phyloP scores from a whole-genome alignment of 1,140 invertebrate genomes.

The Drosophila gunungcola region DNA sequence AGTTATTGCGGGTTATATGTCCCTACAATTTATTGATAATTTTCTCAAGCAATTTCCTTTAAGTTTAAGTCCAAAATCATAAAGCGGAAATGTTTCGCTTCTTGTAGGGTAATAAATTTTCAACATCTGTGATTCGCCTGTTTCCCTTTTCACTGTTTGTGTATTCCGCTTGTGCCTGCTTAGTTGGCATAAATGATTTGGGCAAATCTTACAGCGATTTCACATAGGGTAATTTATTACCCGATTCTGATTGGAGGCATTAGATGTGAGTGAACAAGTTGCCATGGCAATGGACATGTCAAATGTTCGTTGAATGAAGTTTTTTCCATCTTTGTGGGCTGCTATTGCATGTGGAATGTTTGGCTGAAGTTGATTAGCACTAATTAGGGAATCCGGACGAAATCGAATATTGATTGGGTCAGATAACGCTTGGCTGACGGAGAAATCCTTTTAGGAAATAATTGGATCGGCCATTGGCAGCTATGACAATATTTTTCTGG shows the following conservation, averaged over 20 bases:
- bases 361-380: constrained; percentile 47
- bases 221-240: constrained; percentile 48
- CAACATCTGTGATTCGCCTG: constrained; percentile 45
- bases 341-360: constrained; percentile 34
- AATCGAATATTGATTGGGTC: constrained; percentile 46
- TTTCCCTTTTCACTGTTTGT: constrained; percentile 4
- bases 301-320: constrained; percentile 30
- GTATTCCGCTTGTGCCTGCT: constrained; percentile 22
- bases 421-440: constrained; percentile 37
- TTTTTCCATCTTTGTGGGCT: constrained; percentile 34
- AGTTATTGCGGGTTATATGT: too few relatives aligned
- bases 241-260: constrained; percentile 17
- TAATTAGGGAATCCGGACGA: constrained; percentile 33
- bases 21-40: not conserved
- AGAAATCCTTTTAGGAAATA: constrained; percentile 43
- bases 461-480: constrained; percentile 38
- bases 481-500: constrained; percentile 34
- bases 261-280: constrained; percentile 23
- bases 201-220: constrained; percentile 62
- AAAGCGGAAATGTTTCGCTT: constrained; percentile 38
- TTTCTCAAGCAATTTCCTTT: not conserved
- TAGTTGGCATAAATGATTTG: constrained; percentile 69
- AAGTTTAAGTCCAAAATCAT: not conserved
- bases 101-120: constrained; percentile 57
- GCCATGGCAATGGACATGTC: constrained; percentile 36